Evolutionary conservation across 2,888 invertebrate genomes (phyloP).

Genomic region (Drosophila paucipuncta): DNA sequence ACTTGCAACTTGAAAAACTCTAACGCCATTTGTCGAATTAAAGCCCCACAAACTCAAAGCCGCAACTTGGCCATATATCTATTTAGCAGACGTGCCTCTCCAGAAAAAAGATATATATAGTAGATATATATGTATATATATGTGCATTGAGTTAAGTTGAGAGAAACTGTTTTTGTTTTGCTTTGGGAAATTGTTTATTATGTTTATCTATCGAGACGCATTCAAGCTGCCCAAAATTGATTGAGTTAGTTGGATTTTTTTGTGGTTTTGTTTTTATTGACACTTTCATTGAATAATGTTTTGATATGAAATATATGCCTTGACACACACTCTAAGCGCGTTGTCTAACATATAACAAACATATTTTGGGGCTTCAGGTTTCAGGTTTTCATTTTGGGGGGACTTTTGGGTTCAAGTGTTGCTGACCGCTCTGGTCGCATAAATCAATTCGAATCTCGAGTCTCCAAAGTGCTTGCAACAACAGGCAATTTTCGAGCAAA

Average conservation of each 20-base stretch:
- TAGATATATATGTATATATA: neutral
- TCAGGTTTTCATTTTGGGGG: neutral
- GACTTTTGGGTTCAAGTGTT: slow-evolving; percentile 55
- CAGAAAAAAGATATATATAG: neutral
- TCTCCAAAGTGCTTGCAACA: slow-evolving; percentile 53
- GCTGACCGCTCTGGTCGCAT: slow-evolving; percentile 67
- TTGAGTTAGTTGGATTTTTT: slow-evolving; percentile 62
- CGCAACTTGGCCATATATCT: slow-evolving; percentile 3
- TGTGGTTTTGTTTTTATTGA: slow-evolving; percentile 58
- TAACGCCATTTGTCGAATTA: slow-evolving; percentile 27
- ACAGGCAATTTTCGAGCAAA: slow-evolving; percentile 77
- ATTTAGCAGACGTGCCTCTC: neutral
- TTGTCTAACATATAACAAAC: slow-evolving; percentile 9
- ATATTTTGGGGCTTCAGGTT: slow-evolving; percentile 3
- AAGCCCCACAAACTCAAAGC: slow-evolving; percentile 36
- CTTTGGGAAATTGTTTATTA: slow-evolving; percentile 65
- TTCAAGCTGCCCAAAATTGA: slow-evolving; percentile 62
- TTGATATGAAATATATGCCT: slow-evolving; percentile 54
- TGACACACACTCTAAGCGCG: slow-evolving; percentile 43
- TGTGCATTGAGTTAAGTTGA: neutral
- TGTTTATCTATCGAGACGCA: slow-evolving; percentile 53
- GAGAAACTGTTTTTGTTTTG: slow-evolving; percentile 33
- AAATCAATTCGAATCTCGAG: slow-evolving; percentile 61
- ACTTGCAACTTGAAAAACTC: slow-evolving; percentile 7
- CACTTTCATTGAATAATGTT: slow-evolving; percentile 78